These are phyloP conservation scores for Acronicta psi DNA, from an alignment of 2,888 invertebrate genomes.

Conservation along the genomic window DNA sequence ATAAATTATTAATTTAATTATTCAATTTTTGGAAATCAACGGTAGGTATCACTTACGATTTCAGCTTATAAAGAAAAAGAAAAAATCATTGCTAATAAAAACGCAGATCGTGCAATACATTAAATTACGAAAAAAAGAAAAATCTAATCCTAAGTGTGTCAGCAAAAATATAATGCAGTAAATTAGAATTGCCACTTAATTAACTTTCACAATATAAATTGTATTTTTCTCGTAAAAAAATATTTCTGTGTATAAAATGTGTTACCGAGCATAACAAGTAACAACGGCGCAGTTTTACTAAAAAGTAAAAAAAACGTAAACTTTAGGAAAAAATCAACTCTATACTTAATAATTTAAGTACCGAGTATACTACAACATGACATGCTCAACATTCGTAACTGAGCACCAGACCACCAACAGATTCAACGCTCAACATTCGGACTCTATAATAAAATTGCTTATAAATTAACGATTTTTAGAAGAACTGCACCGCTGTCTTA, in stretches of 20 bases:
- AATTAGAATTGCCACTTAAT: constrained; percentile 87
- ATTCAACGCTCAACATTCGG: constrained; percentile 41
- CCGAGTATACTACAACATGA: constrained; percentile 51
- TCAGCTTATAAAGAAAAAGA: constrained; percentile 71
- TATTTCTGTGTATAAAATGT: constrained; percentile 88
- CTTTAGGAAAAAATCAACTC: constrained; percentile 41
- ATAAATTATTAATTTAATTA: constrained; percentile 75
- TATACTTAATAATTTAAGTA: constrained; percentile 43
- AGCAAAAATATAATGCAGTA: constrained; percentile 88
- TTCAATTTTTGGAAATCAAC: constrained; percentile 62
- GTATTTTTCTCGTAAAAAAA: constrained; percentile 84
- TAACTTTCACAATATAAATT: constrained; percentile 86
- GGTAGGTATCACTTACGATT: constrained; percentile 69
- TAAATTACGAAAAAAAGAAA: constrained; percentile 80
- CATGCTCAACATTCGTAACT: constrained; percentile 22
- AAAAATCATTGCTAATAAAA: constrained; percentile 81
- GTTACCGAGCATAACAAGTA: constrained; percentile 85
- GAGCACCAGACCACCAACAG: constrained; percentile 39
- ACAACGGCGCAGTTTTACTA: constrained; percentile 70
- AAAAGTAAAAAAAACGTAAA: constrained; percentile 55
- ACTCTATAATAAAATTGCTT: constrained; percentile 44
- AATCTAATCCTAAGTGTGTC: constrained; percentile 85
- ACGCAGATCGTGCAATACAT: constrained; percentile 88
- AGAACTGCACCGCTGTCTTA: constrained; percentile 71
- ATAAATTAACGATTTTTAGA: constrained; percentile 59